A percentile compares a stretch with the other conserved stretches of the same genome.
phyloP scores from a whole-genome alignment of 2,797 vertebrate genomes.

The Simalia tracyae region DNA sequence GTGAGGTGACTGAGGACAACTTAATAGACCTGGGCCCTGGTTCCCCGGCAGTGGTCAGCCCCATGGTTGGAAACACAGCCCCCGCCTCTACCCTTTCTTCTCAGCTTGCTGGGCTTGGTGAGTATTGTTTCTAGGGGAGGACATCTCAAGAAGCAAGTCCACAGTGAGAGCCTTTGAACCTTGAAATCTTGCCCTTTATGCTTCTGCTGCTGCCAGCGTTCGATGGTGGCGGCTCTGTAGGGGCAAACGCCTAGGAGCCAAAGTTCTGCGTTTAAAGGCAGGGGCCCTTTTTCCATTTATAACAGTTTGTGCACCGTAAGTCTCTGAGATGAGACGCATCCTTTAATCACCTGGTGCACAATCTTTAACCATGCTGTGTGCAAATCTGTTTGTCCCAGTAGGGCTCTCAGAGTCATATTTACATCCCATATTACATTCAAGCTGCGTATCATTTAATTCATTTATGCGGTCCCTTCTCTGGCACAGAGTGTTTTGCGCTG shows the following conservation, averaged over 20 bases:
- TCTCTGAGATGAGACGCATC: not conserved
- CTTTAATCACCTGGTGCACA: not conserved
- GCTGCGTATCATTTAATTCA: not conserved
- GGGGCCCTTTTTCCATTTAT: not conserved
- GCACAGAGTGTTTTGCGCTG: not conserved
- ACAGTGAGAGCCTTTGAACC: too few relatives aligned
- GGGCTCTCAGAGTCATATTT: not conserved
- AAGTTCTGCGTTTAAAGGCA: not conserved
- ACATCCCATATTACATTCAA: not conserved
- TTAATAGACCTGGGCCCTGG: slow-evolving; percentile 96
- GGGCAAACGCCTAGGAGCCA: not conserved
- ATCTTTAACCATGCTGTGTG: not conserved
- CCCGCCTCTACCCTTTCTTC: slow-evolving; percentile 80
- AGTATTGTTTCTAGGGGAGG: slow-evolving; percentile 45
- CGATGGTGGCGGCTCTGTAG: not conserved
- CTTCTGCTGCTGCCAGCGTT: too few relatives aligned
- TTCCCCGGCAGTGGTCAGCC: slow-evolving; percentile 95
- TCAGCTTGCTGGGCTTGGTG: slow-evolving; percentile 93
- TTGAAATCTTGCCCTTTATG: not conserved
- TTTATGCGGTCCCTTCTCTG: not conserved
- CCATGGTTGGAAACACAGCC: slow-evolving; percentile 81
- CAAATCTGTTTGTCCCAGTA: not conserved
- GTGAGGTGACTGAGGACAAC: slow-evolving; percentile 93
- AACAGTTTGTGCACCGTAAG: not conserved
- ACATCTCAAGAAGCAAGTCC: not conserved